These are phyloP conservation scores for Pocillopora grandis DNA, from an alignment of 92 coral and sea anemone genomes.

Conservation along the genomic window DNA sequence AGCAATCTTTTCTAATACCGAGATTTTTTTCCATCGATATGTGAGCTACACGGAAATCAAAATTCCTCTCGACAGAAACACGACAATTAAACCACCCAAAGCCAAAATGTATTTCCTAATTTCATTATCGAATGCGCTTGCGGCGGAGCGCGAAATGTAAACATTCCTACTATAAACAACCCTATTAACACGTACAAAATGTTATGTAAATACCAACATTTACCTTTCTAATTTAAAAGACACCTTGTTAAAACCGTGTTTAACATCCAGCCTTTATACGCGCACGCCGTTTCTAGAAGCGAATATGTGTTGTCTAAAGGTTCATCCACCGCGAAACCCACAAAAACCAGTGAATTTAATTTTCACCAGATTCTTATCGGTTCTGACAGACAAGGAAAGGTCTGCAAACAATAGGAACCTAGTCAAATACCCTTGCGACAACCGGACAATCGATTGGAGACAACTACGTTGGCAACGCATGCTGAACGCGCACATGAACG, in stretches of 20 bases:
- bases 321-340: constrained; percentile 21
- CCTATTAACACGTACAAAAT: constrained; percentile 57
- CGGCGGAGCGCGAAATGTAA: constrained; percentile 42
- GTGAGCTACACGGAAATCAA: constrained; percentile 14
- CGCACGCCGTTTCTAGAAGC: not conserved
- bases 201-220: constrained; percentile 79
- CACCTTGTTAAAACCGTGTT: constrained; percentile 33
- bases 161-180: constrained; percentile 55
- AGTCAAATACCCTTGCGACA: constrained; percentile 8
- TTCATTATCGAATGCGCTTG: constrained; percentile 36
- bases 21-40: not conserved
- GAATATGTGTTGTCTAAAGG: not conserved
- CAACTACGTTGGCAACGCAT: not conserved
- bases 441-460: not conserved
- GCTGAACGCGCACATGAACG: constrained; percentile 5
- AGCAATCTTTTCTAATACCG: constrained; percentile 14
- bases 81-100: constrained; percentile 27
- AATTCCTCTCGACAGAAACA: constrained; percentile 12
- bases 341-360: constrained; percentile 59
- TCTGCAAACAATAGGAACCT: constrained; percentile 26
- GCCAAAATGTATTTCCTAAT: constrained; percentile 50
- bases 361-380: constrained; percentile 65
- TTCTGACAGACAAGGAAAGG: constrained; percentile 33
- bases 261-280: not conserved
- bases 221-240: constrained; percentile 60